A percentile compares a stretch with the other conserved stretches of the same genome.
Evolutionary conservation across 1,140 invertebrate species (phyloP).

Genomic region (Adelges cooleyi): DNA sequence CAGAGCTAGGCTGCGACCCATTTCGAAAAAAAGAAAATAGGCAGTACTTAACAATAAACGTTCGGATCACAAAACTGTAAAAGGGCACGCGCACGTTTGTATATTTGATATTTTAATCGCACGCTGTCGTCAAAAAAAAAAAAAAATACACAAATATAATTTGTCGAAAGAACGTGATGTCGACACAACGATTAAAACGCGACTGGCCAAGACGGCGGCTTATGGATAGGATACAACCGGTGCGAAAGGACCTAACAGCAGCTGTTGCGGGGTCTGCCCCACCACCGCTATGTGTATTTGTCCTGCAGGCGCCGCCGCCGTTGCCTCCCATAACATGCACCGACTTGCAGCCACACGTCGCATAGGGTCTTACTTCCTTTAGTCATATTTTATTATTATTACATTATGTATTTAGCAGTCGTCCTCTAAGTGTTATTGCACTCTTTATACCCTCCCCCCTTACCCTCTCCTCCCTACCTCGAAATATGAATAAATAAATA

Average conservation of each 20-base stretch:
- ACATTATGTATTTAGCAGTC: too few species aligned
- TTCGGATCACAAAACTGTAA: too few species aligned
- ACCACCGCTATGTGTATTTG: neutral
- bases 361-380: neutral
- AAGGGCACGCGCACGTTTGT: too few species aligned
- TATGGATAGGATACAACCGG: neutral
- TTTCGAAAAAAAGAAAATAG: conserved; percentile 36
- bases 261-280: conserved; percentile 11
- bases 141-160: too few species aligned
- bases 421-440: too few species aligned
- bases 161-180: too few species aligned
- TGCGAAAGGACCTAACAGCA: neutral
- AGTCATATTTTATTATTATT: neutral
- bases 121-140: too few species aligned
- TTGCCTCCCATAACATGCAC: neutral
- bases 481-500: too few species aligned
- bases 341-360: neutral
- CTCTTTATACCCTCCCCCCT: too few species aligned
- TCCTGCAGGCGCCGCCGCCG: neutral
- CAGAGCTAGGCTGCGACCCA: conserved; percentile 72
- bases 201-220: neutral
- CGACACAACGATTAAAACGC: neutral
- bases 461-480: too few species aligned
- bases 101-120: too few species aligned
- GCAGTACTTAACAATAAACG: too few species aligned